Evolutionary conservation across 2,888 invertebrate genomes (phyloP).

Genomic region (Rhyacophila evoluta): DNA sequence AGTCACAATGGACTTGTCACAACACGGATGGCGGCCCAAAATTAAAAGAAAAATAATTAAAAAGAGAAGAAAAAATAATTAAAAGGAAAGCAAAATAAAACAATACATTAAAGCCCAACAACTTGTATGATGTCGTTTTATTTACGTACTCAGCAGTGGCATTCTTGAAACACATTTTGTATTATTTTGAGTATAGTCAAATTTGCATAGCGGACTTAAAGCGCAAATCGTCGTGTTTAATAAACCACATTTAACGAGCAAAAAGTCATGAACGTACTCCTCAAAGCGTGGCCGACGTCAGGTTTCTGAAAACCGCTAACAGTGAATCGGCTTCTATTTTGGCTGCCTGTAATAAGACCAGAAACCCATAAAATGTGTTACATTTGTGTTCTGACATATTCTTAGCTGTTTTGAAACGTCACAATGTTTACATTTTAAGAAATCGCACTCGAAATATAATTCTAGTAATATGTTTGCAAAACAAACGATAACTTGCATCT

Average conservation of each 20-base stretch:
- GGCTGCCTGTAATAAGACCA: neutral
- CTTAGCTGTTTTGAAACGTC: neutral
- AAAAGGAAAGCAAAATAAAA: too few species aligned
- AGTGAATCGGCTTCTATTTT: neutral
- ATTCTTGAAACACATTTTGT: neutral
- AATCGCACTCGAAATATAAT: too few species aligned
- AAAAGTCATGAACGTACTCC: neutral
- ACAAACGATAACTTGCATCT: too few species aligned
- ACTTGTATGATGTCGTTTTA: neutral
- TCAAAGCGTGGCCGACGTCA: neutral
- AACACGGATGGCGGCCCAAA: too few species aligned
- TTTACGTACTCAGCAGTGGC: neutral
- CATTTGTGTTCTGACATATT: too few species aligned
- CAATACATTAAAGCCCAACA: too few species aligned
- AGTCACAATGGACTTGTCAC: too few species aligned
- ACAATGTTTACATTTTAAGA: too few species aligned
- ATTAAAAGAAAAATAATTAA: too few species aligned
- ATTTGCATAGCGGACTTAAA: conserved; percentile 3
- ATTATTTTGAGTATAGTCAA: neutral
- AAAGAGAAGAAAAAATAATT: too few species aligned
- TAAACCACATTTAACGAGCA: conserved; percentile 12
- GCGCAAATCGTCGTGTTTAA: neutral
- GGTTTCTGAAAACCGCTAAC: neutral
- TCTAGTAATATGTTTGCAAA: too few species aligned
- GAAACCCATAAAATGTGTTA: neutral